Evolutionary conservation across 1,140 invertebrate species (phyloP).

Genomic region (Eubasilissa regina): DNA sequence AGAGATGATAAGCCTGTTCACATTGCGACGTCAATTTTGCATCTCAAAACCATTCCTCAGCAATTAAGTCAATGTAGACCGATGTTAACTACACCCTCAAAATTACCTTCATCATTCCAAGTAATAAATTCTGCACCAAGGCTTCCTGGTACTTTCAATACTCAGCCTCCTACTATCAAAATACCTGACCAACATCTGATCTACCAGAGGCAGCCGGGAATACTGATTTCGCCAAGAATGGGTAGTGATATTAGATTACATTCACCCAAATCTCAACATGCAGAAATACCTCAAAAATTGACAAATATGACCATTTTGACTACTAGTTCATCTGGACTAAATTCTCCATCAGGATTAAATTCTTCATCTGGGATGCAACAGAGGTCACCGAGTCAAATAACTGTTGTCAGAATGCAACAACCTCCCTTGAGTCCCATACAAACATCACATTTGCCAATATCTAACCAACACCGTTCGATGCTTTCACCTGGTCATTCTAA

Average conservation of each 20-base stretch:
- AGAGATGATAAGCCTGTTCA: slow-evolving; percentile 68
- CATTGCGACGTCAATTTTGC: slow-evolving; percentile 68
- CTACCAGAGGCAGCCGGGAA: slow-evolving; percentile 70
- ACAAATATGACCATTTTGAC: slow-evolving; percentile 68
- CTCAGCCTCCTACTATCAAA: slow-evolving; percentile 75
- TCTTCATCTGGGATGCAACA: slow-evolving; percentile 65
- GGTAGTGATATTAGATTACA: slow-evolving; percentile 65
- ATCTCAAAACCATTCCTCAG: slow-evolving; percentile 66
- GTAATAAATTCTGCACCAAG: slow-evolving; percentile 70
- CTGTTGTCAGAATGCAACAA: slow-evolving; percentile 71
- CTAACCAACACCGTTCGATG: slow-evolving; percentile 64
- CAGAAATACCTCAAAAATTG: slow-evolving; percentile 65
- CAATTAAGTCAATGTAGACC: slow-evolving; percentile 63
- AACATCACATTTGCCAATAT: slow-evolving; percentile 66
- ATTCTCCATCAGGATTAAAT: slow-evolving; percentile 64
- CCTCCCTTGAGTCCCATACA: slow-evolving; percentile 70
- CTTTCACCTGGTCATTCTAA: slow-evolving; percentile 69
- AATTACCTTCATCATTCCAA: slow-evolving; percentile 67
- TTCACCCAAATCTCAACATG: slow-evolving; percentile 66
- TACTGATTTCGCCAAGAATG: slow-evolving; percentile 72
- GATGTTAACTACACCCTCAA: slow-evolving; percentile 63
- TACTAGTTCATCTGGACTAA: slow-evolving; percentile 64
- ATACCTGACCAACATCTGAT: slow-evolving; percentile 74
- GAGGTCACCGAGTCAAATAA: slow-evolving; percentile 68
- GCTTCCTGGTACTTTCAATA: slow-evolving; percentile 64